These are phyloP conservation scores for Dolichallabes microphthalmus DNA, from an alignment of 2,113 vertebrate genomes.

Conservation along the genomic window DNA sequence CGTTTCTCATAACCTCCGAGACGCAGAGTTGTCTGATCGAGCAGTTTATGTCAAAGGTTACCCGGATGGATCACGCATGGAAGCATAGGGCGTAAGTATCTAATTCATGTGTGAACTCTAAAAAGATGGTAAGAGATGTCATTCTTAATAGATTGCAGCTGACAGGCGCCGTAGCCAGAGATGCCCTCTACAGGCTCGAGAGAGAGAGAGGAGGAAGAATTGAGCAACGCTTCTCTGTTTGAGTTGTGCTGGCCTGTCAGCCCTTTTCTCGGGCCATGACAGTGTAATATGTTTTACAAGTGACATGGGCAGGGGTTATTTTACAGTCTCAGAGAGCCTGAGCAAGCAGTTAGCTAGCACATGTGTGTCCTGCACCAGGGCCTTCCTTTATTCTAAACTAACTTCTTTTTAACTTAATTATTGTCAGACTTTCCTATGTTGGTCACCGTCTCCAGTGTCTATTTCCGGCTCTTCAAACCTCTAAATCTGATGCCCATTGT, in stretches of 20 bases:
- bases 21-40: background rate
- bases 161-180: conserved; percentile 31
- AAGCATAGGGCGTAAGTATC: background rate
- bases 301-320: conserved; percentile 38
- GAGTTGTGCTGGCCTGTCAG: conserved; percentile 43
- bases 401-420: conserved; percentile 40
- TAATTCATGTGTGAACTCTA: background rate
- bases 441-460: conserved; percentile 37
- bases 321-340: conserved; percentile 36
- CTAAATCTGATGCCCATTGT: conserved; percentile 44
- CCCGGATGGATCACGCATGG: background rate
- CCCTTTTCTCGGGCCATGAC: conserved; percentile 41
- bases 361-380: background rate
- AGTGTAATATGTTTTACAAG: conserved; percentile 48
- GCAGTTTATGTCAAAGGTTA: background rate
- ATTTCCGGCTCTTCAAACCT: conserved; percentile 41
- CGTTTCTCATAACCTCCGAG: background rate
- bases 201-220: background rate
- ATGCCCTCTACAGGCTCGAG: conserved; percentile 2
- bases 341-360: conserved; percentile 18
- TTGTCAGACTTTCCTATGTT: conserved; percentile 24
- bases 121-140: background rate
- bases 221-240: conserved; percentile 33
- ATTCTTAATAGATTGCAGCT: conserved; percentile 30
- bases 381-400: conserved; percentile 31